Conservation (phyloP, 30 jellyfish, hydroid and myxozoan genomes). For the Aurelia aurita region DNA sequence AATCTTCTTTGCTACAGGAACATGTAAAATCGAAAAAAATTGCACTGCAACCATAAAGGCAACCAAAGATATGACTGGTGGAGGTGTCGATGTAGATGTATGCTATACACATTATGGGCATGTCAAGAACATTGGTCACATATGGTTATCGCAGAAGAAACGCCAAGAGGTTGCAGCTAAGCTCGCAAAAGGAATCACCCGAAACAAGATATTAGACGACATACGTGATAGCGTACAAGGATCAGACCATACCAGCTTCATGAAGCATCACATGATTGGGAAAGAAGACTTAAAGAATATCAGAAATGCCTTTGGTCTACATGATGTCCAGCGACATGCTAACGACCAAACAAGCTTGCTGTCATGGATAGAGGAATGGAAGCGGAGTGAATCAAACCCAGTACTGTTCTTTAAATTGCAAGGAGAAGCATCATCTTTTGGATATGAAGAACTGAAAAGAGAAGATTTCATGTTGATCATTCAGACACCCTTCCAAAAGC, state of each 20-base stretch:
- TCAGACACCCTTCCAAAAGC: neutral
- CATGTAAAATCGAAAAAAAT: neutral
- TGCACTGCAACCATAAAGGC: neutral
- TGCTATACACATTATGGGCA: slow-evolving; percentile 7
- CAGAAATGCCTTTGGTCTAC: neutral
- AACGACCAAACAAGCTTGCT: neutral
- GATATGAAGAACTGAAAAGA: neutral
- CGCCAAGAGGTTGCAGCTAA: neutral
- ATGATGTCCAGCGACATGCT: neutral
- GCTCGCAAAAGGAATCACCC: neutral
- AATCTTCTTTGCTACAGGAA: neutral
- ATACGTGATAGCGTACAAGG: neutral
- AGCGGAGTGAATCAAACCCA: neutral
- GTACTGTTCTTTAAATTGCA: neutral
- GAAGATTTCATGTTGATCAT: neutral
- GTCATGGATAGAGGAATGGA: neutral
- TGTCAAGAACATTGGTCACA: neutral
- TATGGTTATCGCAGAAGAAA: neutral
- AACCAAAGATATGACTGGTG: neutral
- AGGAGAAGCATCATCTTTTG: neutral
- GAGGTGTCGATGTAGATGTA: neutral
- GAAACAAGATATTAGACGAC: neutral
- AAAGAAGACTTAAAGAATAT: neutral
- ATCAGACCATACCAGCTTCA: neutral
- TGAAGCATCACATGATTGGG: neutral